Evolutionary conservation across 2,797 vertebrate species (phyloP).

Genomic region (Lepilemur septentrionalis): DNA sequence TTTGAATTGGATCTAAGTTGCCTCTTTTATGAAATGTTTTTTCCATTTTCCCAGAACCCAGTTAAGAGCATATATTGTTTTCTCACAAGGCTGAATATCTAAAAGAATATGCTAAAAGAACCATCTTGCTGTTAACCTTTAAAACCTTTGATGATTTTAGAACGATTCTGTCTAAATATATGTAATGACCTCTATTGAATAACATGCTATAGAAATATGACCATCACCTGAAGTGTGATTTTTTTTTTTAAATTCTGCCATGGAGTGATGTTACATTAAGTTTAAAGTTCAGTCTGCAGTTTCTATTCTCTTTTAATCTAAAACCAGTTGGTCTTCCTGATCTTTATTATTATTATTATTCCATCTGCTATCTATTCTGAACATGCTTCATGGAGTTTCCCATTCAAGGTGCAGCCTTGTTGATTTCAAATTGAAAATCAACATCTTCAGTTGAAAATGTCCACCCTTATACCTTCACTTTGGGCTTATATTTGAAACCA

Average conservation of each 20-base stretch:
- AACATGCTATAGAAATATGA: not conserved
- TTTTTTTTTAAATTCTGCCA: not conserved
- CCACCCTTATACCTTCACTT: not conserved
- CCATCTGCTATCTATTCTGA: not conserved
- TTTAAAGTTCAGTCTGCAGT: not conserved
- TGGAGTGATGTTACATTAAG: not conserved
- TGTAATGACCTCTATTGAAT: not conserved
- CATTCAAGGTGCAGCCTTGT: not conserved
- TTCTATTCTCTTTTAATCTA: conserved; percentile 21
- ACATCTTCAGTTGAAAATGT: not conserved
- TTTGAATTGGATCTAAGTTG: not conserved
- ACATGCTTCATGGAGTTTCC: not conserved
- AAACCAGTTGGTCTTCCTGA: not conserved
- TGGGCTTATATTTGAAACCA: not conserved
- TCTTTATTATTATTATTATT: not conserved
- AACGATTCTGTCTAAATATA: conserved; percentile 37
- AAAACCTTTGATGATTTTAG: conserved; percentile 17
- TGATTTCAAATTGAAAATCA: not conserved
- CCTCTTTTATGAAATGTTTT: not conserved
- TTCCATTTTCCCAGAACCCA: not conserved
- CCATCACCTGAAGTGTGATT: not conserved
- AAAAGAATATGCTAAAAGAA: not conserved
- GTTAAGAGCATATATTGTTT: conserved; percentile 29
- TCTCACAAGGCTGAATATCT: conserved; percentile 26
- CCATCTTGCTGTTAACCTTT: not conserved